These are phyloP conservation scores for Moxostoma hubbsi DNA, from an alignment of 2,797 vertebrate genomes.

Conservation along the genomic window DNA sequence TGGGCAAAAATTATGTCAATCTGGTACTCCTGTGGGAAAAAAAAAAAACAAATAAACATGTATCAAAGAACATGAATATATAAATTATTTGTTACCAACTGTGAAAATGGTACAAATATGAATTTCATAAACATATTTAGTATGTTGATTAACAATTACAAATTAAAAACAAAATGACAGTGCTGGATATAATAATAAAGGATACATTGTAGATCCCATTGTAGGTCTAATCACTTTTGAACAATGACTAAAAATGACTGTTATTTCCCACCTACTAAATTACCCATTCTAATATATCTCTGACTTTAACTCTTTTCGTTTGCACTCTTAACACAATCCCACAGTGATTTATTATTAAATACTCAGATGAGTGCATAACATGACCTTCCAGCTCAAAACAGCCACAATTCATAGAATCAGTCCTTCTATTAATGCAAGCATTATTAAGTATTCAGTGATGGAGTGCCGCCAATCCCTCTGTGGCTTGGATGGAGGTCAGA, in stretches of 20 bases:
- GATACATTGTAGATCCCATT: neutral
- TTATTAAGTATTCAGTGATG: constrained; percentile 44
- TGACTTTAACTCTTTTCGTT: neutral
- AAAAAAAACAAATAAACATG: neutral
- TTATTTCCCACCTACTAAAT: neutral
- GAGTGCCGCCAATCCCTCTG: constrained; percentile 37
- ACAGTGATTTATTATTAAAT: neutral
- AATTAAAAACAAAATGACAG: neutral
- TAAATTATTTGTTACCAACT: neutral
- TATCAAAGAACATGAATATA: neutral
- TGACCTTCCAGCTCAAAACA: neutral
- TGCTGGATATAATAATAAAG: too few species aligned
- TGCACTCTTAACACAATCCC: neutral
- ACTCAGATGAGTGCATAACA: constrained; percentile 3
- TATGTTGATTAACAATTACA: neutral
- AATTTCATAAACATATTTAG: neutral
- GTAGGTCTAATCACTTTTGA: neutral
- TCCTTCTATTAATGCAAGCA: constrained; percentile 44
- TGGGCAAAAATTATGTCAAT: constrained; percentile 98
- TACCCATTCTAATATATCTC: neutral
- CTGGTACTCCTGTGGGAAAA: constrained; percentile 88
- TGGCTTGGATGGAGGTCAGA: constrained; percentile 47
- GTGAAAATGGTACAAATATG: neutral
- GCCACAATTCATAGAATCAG: constrained; percentile 29
- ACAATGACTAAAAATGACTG: neutral